A percentile compares a stretch with the other conserved stretches of the same genome.
phyloP scores from a whole-genome alignment of 2,888 invertebrate genomes.

The Cheilosia vulpina region DNA sequence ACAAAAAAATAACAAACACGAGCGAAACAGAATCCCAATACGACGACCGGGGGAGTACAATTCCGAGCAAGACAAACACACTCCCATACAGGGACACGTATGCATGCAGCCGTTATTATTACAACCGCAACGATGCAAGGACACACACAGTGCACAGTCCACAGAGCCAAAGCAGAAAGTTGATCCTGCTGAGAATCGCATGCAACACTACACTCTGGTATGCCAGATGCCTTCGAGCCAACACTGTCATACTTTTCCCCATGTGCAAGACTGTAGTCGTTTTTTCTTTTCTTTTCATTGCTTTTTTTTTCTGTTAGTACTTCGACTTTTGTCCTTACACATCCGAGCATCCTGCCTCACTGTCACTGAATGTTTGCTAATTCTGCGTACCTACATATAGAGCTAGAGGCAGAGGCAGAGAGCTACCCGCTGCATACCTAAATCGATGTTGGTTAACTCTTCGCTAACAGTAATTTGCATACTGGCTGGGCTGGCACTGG shows the following conservation, averaged over 20 bases:
- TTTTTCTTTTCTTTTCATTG: background rate
- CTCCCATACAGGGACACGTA: background rate
- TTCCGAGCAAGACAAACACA: slow-evolving; percentile 22
- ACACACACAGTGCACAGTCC: slow-evolving; percentile 8
- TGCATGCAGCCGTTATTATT: slow-evolving; percentile 12
- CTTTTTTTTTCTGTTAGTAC: slow-evolving; percentile 14
- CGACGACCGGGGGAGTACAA: slow-evolving; percentile 7
- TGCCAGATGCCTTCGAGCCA: slow-evolving; percentile 59
- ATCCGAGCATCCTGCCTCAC: slow-evolving; percentile 52
- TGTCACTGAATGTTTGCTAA: slow-evolving; percentile 64
- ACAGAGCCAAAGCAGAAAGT: slow-evolving; percentile 8
- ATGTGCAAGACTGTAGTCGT: slow-evolving; percentile 58
- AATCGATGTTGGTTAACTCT: slow-evolving; percentile 69
- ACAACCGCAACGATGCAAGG: slow-evolving; percentile 52
- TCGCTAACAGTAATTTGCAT: slow-evolving; percentile 67
- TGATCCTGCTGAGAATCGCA: slow-evolving; percentile 46
- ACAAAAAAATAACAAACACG: background rate
- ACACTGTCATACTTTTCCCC: slow-evolving; percentile 57
- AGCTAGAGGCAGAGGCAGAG: background rate
- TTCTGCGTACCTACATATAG: slow-evolving; percentile 16
- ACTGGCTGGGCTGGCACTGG: slow-evolving; percentile 14
- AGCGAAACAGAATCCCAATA: slow-evolving; percentile 19
- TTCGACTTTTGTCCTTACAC: slow-evolving; percentile 63
- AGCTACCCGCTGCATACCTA: slow-evolving; percentile 27
- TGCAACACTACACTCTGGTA: slow-evolving; percentile 26